A percentile compares a stretch with the other conserved stretches of the same genome.
These are phyloP conservation scores for Eunapius fragilis DNA, from an alignment of 37 sponge, comb jelly and placozoan species.

Conservation along the genomic window DNA sequence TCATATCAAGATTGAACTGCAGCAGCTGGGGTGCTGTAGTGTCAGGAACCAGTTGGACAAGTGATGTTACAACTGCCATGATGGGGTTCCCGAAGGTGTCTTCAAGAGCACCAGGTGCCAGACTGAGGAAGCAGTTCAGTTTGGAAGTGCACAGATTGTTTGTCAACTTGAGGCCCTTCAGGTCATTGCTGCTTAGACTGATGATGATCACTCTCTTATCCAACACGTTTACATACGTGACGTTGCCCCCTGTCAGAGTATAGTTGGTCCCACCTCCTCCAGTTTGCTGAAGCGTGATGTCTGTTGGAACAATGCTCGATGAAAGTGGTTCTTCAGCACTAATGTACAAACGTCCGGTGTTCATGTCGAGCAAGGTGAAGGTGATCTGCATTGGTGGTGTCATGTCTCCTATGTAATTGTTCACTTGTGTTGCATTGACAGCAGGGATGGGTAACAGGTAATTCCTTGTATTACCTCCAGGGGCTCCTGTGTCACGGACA, in stretches of 20 bases:
- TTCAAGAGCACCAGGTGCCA: slow-evolving; percentile 44
- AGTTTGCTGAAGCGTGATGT: slow-evolving; percentile 62
- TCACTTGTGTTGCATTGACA: slow-evolving; percentile 40
- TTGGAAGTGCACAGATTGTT: slow-evolving; percentile 43
- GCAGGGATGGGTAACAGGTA: slow-evolving; percentile 27
- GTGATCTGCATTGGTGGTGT: slow-evolving; percentile 63
- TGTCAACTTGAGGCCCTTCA: slow-evolving; percentile 68
- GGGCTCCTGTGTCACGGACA: slow-evolving; percentile 77
- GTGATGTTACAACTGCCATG: slow-evolving; percentile 2
- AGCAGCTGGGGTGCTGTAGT: slow-evolving; percentile 68
- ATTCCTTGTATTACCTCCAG: slow-evolving; percentile 9
- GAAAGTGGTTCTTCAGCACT: slow-evolving; percentile 71
- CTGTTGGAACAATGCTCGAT: slow-evolving; percentile 15
- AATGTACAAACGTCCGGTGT: slow-evolving; percentile 57
- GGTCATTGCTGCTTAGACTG: slow-evolving; percentile 59
- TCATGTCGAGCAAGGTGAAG: slow-evolving; percentile 74
- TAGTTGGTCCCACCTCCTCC: slow-evolving; percentile 31
- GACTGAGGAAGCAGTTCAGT: slow-evolving; percentile 56
- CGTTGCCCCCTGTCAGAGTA: slow-evolving; percentile 68
- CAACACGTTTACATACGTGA: slow-evolving; percentile 29
- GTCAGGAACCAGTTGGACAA: slow-evolving; percentile 39
- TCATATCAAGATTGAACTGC: slow-evolving; percentile 72
- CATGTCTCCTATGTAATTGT: slow-evolving; percentile 42
- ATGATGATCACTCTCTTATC: slow-evolving; percentile 62
- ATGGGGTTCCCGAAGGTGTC: slow-evolving; percentile 69